These are phyloP conservation scores for Bufotes viridis DNA, from an alignment of 2,797 vertebrate species.

Conservation along the genomic window DNA sequence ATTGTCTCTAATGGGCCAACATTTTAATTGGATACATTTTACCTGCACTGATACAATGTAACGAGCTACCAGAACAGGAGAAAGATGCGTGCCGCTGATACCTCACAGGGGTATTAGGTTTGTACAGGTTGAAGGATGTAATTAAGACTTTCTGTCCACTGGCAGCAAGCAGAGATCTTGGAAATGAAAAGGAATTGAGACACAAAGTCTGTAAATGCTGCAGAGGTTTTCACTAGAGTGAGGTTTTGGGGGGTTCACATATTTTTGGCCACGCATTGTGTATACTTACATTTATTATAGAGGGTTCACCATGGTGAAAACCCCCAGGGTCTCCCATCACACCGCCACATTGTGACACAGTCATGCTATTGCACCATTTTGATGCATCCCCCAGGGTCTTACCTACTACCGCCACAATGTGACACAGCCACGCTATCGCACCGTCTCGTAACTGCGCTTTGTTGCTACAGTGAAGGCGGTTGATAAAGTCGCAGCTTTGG, in stretches of 20 bases:
- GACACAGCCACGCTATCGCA: background rate
- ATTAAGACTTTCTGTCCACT: background rate
- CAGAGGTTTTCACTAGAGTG: background rate
- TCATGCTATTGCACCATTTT: background rate
- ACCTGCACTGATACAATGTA: too few species aligned
- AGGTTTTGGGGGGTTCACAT: background rate
- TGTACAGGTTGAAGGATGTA: too few species aligned
- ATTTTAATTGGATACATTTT: too few species aligned
- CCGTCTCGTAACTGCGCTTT: background rate
- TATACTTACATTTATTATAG: background rate
- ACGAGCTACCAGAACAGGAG: too few species aligned
- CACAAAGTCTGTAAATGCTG: background rate
- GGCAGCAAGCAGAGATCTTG: background rate
- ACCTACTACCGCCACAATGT: background rate
- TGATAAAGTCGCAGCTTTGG: background rate
- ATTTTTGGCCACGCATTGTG: background rate
- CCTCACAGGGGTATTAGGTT: too few species aligned
- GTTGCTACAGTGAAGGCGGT: background rate
- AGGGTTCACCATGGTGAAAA: background rate
- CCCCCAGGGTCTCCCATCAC: background rate
- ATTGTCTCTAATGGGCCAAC: too few species aligned
- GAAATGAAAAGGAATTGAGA: background rate
- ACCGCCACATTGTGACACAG: background rate
- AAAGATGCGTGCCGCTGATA: too few species aligned
- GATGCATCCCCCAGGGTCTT: background rate